Conservation (phyloP, 2,797 vertebrate genomes). For the Acestrorhynchus altus region DNA sequence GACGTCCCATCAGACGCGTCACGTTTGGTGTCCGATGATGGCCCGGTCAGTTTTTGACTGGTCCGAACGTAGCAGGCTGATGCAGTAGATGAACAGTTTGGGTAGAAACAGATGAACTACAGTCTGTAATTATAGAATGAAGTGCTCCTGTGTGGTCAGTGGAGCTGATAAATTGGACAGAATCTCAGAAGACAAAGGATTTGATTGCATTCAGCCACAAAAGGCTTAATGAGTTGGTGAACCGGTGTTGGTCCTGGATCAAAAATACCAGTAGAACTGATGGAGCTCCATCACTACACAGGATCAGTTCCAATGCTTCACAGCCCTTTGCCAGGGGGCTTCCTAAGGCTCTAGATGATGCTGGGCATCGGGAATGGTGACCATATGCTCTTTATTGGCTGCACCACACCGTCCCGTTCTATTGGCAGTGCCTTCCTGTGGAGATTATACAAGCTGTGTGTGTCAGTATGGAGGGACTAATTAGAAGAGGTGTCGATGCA, state of each 20-base stretch:
- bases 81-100: too few relatives aligned
- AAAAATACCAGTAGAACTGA: neutral
- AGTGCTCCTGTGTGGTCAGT: too few relatives aligned
- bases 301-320: neutral
- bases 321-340: neutral
- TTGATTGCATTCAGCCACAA: neutral
- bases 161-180: too few relatives aligned
- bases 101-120: too few relatives aligned
- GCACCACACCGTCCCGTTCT: neutral
- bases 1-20: too few relatives aligned
- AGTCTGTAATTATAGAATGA: too few relatives aligned
- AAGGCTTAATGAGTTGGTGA: neutral
- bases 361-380: neutral
- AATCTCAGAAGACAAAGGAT: neutral
- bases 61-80: too few relatives aligned
- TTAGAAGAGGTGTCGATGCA: too few relatives aligned
- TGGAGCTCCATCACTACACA: neutral
- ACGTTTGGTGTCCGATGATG: too few relatives aligned
- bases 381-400: neutral
- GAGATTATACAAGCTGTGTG: neutral
- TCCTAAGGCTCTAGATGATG: neutral
- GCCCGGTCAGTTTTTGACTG: too few relatives aligned
- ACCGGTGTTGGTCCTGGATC: too few relatives aligned
- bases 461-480: neutral
- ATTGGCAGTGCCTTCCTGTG: neutral